phyloP scores from a whole-genome alignment of 1,140 invertebrate species.

The Megalonaias nervosa region DNA sequence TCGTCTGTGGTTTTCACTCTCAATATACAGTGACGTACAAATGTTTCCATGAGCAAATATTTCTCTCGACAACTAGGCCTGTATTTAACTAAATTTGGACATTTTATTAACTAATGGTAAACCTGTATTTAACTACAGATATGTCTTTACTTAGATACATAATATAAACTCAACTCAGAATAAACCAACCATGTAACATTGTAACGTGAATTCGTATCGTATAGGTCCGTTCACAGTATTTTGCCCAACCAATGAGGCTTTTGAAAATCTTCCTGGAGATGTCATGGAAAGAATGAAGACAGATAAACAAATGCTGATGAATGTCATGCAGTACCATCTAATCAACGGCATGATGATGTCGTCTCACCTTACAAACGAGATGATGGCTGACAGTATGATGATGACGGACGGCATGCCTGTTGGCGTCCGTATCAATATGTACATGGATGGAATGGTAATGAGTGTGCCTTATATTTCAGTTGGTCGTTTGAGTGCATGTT shows the following conservation, averaged over 20 bases:
- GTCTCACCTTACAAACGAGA: constrained; percentile 56
- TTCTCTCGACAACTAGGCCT: too few relatives aligned
- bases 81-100: too few relatives aligned
- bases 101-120: too few relatives aligned
- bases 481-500: not conserved
- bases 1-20: too few relatives aligned
- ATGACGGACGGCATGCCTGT: constrained; percentile 5
- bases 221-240: constrained; percentile 83
- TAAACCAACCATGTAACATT: not conserved
- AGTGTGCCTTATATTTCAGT: not conserved
- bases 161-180: not conserved
- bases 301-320: constrained; percentile 49
- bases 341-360: constrained; percentile 50
- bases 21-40: too few relatives aligned
- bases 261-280: constrained; percentile 75
- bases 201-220: too few relatives aligned
- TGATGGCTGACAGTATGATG: constrained; percentile 46
- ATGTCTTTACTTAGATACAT: too few relatives aligned
- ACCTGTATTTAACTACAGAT: too few relatives aligned
- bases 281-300: constrained; percentile 75
- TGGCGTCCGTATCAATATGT: constrained; percentile 62
- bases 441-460: constrained; percentile 45
- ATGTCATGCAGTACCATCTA: constrained; percentile 70
- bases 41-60: too few relatives aligned
- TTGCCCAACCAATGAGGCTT: constrained; percentile 87